Evolutionary conservation across 2,797 vertebrate genomes (phyloP).

Genomic region (Scarus forsteni): DNA sequence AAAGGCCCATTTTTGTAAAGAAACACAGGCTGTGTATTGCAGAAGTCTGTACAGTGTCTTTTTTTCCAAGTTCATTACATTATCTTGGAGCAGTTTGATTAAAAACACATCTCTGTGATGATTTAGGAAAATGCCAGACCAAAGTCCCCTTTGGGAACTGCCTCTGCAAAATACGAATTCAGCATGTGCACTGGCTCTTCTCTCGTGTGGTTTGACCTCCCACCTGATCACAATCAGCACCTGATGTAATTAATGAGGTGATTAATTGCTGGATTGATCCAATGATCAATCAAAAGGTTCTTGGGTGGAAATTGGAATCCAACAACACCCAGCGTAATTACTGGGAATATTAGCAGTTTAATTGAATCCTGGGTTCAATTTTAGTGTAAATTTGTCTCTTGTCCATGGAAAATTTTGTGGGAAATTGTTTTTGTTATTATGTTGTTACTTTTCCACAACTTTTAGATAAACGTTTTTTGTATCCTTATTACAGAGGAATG

Average conservation of each 20-base stretch:
- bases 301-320: constrained; percentile 36
- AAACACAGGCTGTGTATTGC: background rate
- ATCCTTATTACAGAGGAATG: no score
- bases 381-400: constrained; percentile 16
- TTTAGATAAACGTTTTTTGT: no score
- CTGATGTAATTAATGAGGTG: constrained; percentile 78
- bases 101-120: no score
- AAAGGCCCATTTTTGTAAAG: background rate
- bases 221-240: constrained; percentile 57
- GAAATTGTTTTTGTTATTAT: background rate
- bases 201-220: constrained; percentile 47
- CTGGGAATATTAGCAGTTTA: constrained; percentile 51
- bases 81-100: background rate
- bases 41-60: background rate
- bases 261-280: constrained; percentile 82
- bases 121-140: background rate
- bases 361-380: constrained; percentile 36
- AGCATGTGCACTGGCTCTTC: background rate
- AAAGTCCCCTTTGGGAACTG: background rate
- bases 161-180: constrained; percentile 1
- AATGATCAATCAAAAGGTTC: constrained; percentile 66
- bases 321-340: constrained; percentile 50
- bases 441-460: background rate
- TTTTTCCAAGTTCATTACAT: background rate
- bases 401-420: constrained; percentile 1